Evolutionary conservation across 2,888 invertebrate genomes (phyloP).

Genomic region (Caenorhabditis drosophilae): DNA sequence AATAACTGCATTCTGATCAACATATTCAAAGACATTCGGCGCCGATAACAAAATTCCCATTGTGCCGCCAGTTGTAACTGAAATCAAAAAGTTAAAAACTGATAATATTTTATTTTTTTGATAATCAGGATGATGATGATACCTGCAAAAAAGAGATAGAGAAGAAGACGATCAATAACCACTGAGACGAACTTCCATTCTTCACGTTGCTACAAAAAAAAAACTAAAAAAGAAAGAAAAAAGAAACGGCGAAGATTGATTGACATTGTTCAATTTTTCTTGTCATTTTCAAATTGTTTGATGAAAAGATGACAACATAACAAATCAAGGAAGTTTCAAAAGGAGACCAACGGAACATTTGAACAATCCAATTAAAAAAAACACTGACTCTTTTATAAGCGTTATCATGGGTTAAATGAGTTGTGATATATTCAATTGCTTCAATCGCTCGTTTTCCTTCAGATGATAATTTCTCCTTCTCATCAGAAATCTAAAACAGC

Average conservation of each 20-base stretch:
- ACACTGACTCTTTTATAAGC: constrained; percentile 54
- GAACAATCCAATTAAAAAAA: not conserved
- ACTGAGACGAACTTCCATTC: constrained; percentile 73
- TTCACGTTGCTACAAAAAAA: constrained; percentile 69
- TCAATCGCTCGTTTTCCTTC: constrained; percentile 66
- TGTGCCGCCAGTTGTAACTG: constrained; percentile 49
- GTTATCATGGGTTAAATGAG: constrained; percentile 64
- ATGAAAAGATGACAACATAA: too few relatives aligned
- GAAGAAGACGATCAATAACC: constrained; percentile 72
- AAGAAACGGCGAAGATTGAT: too few relatives aligned
- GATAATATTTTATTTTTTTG: constrained; percentile 2
- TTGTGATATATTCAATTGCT: constrained; percentile 67
- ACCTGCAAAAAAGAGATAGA: constrained; percentile 71
- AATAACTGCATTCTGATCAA: constrained; percentile 62
- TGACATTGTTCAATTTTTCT: too few relatives aligned
- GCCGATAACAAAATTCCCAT: constrained; percentile 71
- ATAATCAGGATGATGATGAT: constrained; percentile 1
- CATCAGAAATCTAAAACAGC: not conserved
- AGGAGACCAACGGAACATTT: too few relatives aligned
- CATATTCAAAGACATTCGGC: constrained; percentile 71
- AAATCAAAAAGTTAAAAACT: constrained; percentile 8
- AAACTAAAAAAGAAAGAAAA: too few relatives aligned
- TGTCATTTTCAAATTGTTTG: too few relatives aligned
- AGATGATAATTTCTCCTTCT: constrained; percentile 48
- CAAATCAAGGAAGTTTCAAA: too few relatives aligned